Conservation (phyloP, 2,888 invertebrate species). For the Laothoe populi region DNA sequence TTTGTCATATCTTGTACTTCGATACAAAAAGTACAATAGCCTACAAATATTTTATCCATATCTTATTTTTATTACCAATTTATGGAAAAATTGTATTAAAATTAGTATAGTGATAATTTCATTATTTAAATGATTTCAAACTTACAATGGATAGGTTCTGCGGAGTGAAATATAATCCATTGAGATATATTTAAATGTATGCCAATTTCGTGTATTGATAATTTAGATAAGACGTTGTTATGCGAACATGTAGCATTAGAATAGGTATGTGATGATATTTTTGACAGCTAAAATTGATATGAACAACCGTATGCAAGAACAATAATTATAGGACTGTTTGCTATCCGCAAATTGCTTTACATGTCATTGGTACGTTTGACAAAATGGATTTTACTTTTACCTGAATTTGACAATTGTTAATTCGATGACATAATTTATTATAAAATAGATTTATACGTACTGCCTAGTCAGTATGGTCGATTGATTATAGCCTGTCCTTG, state of each 20-base stretch:
- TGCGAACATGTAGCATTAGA: slow-evolving; percentile 15
- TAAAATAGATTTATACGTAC: too few species aligned
- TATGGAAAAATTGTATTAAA: neutral
- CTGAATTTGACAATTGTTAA: too few species aligned
- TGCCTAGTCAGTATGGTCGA: too few species aligned
- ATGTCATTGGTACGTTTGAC: too few species aligned
- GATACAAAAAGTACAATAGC: neutral
- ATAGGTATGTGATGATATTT: slow-evolving; percentile 2
- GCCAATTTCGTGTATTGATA: slow-evolving; percentile 21
- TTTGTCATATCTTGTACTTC: too few species aligned
- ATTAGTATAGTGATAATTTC: slow-evolving; percentile 2
- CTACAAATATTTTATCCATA: neutral
- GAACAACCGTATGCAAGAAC: neutral
- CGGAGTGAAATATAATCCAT: slow-evolving; percentile 30
- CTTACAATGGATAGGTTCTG: neutral
- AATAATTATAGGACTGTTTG: too few species aligned
- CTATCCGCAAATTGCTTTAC: too few species aligned
- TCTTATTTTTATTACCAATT: neutral
- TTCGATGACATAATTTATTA: too few species aligned
- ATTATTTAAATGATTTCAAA: neutral
- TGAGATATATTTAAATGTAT: slow-evolving; percentile 33
- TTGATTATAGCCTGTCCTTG: too few species aligned
- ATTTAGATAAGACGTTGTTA: slow-evolving; percentile 14
- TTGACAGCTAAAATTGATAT: neutral
- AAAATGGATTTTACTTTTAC: too few species aligned